A percentile compares a stretch with the other conserved stretches of the same genome.
Conservation (phyloP, 2,888 invertebrate species). For the Myopa tessellatipennis region DNA sequence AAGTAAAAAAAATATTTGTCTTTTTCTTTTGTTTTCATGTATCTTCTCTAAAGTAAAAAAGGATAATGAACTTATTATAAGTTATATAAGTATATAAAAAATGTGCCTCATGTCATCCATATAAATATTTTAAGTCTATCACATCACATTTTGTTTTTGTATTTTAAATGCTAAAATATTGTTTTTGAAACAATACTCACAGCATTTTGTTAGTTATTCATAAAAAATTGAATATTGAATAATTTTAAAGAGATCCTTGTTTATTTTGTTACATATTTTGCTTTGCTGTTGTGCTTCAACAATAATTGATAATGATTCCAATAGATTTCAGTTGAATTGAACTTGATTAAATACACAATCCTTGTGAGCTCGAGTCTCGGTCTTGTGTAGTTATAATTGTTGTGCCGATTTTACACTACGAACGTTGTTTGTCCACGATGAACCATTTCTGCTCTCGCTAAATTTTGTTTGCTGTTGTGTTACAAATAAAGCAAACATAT, state of each 20-base stretch:
- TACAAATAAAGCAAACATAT: no score
- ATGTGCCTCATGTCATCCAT: conserved; percentile 67
- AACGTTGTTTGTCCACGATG: no score
- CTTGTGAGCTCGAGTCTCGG: no score
- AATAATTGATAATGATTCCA: conserved; percentile 30
- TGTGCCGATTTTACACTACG: no score
- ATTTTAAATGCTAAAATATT: conserved; percentile 48
- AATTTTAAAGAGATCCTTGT: conserved; percentile 43
- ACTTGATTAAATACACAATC: neutral
- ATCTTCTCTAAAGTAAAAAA: conserved; percentile 36
- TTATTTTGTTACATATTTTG: conserved; percentile 35
- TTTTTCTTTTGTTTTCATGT: conserved; percentile 34
- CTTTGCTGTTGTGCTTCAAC: conserved; percentile 35
- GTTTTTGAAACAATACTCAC: conserved; percentile 50
- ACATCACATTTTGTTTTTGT: conserved; percentile 63
- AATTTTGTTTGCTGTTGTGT: no score
- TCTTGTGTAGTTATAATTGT: no score
- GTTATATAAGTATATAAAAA: conserved; percentile 50
- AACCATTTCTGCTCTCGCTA: no score
- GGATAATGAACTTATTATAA: conserved; percentile 42
- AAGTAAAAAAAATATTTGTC: conserved; percentile 46
- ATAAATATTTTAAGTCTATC: conserved; percentile 63
- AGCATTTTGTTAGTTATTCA: conserved; percentile 44
- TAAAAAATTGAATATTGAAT: conserved; percentile 34
- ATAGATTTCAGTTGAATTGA: neutral